Evolutionary conservation across 2,113 vertebrate genomes (phyloP).

Genomic region (Oreochromis tanganicae): DNA sequence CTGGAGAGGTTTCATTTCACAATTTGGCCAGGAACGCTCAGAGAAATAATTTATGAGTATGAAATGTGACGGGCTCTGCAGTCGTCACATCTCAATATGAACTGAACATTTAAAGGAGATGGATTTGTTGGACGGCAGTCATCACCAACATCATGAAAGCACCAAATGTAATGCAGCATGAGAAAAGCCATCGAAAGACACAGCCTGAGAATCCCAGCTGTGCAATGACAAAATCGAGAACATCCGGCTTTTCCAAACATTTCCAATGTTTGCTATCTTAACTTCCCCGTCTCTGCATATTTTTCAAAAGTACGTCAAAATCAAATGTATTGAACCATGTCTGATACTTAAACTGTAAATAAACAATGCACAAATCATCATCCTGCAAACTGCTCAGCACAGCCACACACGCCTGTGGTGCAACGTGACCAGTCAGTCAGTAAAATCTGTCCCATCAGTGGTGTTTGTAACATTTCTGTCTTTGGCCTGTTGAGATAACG

Average conservation of each 20-base stretch:
- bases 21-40: not conserved
- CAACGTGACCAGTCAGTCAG: not conserved
- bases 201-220: not conserved
- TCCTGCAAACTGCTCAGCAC: not conserved
- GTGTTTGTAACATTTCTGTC: not conserved
- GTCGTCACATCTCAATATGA: not conserved
- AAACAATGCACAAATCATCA: not conserved
- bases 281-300: not conserved
- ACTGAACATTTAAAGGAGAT: not conserved
- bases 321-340: not conserved
- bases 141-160: not conserved
- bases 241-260: rapidly evolving
- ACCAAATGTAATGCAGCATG: not conserved
- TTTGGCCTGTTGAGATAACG: not conserved
- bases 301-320: not conserved
- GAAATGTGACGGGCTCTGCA: not conserved
- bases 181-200: not conserved
- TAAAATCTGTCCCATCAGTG: not conserved
- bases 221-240: not conserved
- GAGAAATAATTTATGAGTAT: not conserved
- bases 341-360: not conserved
- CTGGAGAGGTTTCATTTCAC: not conserved
- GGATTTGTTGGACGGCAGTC: not conserved
- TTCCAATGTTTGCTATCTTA: not conserved
- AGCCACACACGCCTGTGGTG: not conserved